These are phyloP conservation scores for Eueides isabella DNA, from an alignment of 1,140 invertebrate genomes.

Conservation along the genomic window DNA sequence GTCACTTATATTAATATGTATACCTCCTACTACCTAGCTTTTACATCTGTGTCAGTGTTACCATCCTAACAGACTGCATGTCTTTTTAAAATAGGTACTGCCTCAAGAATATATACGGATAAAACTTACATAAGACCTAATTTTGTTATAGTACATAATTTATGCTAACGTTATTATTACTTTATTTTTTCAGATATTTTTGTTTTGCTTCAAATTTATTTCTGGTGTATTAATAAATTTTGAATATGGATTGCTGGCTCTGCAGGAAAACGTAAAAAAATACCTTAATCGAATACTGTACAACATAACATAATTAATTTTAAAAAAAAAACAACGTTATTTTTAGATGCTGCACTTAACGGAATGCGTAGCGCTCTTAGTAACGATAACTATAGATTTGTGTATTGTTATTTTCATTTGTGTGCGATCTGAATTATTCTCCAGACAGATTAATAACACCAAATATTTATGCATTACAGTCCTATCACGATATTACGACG, in stretches of 20 bases:
- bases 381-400: conserved; percentile 31
- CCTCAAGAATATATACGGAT: too few species aligned
- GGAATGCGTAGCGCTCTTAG: conserved; percentile 35
- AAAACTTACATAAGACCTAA: too few species aligned
- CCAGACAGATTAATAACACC: conserved; percentile 50
- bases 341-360: conserved; percentile 39
- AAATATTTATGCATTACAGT: conserved; percentile 53
- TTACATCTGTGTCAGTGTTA: too few species aligned
- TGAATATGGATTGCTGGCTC: conserved; percentile 44
- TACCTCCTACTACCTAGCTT: too few species aligned
- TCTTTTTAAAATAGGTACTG: too few species aligned
- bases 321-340: too few species aligned
- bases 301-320: too few species aligned
- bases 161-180: too few species aligned
- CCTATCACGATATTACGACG: conserved; percentile 48
- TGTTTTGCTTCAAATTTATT: conserved; percentile 50
- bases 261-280: conserved; percentile 57
- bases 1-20: too few species aligned
- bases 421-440: conserved; percentile 47
- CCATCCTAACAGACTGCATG: too few species aligned
- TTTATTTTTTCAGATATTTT: conserved; percentile 42
- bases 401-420: conserved; percentile 44
- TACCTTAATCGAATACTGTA: too few species aligned
- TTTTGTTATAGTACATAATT: too few species aligned
- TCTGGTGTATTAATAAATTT: conserved; percentile 41